These are phyloP conservation scores for Latrodectus geometricus DNA, from an alignment of 1,140 invertebrate species.

Conservation along the genomic window DNA sequence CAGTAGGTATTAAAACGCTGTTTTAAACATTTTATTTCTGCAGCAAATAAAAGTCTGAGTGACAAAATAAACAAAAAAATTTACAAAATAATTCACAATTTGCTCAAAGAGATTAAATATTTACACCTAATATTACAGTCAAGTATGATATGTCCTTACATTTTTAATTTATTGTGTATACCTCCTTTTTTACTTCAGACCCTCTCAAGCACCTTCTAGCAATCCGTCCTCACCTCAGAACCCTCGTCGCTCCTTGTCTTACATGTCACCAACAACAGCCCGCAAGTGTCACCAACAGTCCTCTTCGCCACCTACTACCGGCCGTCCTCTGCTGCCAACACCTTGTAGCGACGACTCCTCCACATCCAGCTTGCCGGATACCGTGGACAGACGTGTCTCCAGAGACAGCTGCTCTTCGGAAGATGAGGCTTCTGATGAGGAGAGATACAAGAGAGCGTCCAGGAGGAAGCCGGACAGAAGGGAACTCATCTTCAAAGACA, in stretches of 20 bases:
- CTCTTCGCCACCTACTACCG: constrained; percentile 21
- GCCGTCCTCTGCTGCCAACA: not conserved
- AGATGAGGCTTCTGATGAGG: constrained; percentile 24
- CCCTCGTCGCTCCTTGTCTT: constrained; percentile 12
- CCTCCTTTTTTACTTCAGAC: not conserved
- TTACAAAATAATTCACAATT: too few species aligned
- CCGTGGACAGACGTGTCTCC: constrained; percentile 9
- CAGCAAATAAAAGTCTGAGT: too few species aligned
- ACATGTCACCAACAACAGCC: constrained; percentile 19
- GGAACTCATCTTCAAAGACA: constrained; percentile 39
- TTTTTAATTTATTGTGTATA: too few species aligned
- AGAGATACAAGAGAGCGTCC: constrained; percentile 7
- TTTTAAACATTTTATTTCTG: too few species aligned
- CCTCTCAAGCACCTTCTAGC: constrained; percentile 26
- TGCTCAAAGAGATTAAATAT: too few species aligned
- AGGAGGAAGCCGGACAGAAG: not conserved
- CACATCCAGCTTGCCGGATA: constrained; percentile 31
- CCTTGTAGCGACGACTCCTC: constrained; percentile 27
- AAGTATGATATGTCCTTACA: too few species aligned
- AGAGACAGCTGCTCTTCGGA: constrained; percentile 25
- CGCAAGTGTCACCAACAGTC: constrained; percentile 2
- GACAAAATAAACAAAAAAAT: too few species aligned
- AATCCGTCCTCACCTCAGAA: constrained; percentile 30
- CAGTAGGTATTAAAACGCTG: too few species aligned
- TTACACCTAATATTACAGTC: too few species aligned